phyloP scores from a whole-genome alignment of 2,797 vertebrate genomes.

The Crenuchus spilurus region DNA sequence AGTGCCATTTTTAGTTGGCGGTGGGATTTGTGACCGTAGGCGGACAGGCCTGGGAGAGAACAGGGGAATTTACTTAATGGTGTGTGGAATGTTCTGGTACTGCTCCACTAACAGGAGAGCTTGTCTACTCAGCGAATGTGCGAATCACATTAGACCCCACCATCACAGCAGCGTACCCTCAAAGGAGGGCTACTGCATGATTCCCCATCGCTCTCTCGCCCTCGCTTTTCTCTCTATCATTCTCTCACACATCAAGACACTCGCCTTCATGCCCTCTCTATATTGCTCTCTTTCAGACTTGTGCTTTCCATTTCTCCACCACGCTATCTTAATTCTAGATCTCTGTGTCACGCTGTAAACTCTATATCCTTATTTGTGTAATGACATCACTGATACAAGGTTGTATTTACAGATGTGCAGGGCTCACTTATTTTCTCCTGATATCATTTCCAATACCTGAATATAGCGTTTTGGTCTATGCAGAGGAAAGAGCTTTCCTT shows the following conservation, averaged over 20 bases:
- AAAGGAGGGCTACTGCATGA: slow-evolving; percentile 32
- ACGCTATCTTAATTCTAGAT: slow-evolving; percentile 27
- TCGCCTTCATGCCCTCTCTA: slow-evolving; percentile 13
- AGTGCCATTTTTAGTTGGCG: slow-evolving; percentile 48
- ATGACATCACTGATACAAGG: slow-evolving; percentile 1
- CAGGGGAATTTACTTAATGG: slow-evolving; percentile 30
- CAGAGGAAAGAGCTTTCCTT: no score
- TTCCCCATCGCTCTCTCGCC: slow-evolving; percentile 22
- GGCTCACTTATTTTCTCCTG: not conserved
- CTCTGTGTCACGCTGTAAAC: slow-evolving; percentile 22
- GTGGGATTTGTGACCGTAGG: slow-evolving; percentile 33
- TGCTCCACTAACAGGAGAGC: slow-evolving; percentile 29
- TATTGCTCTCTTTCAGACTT: slow-evolving; percentile 21
- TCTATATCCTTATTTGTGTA: slow-evolving; percentile 2
- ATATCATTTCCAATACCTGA: not conserved
- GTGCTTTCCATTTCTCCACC: slow-evolving; percentile 26
- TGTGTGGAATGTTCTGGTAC: slow-evolving; percentile 40
- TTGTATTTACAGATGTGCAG: not conserved
- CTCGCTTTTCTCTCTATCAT: slow-evolving; percentile 16
- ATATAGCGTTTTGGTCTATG: no score
- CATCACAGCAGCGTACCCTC: slow-evolving; percentile 19
- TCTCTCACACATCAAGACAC: slow-evolving; percentile 21
- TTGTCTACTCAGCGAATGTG: slow-evolving; percentile 26
- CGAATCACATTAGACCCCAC: slow-evolving; percentile 25
- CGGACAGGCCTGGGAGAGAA: slow-evolving; percentile 20